phyloP scores from a whole-genome alignment of 2,113 vertebrate species.

The Pseudolaguvia tuberculata region DNA sequence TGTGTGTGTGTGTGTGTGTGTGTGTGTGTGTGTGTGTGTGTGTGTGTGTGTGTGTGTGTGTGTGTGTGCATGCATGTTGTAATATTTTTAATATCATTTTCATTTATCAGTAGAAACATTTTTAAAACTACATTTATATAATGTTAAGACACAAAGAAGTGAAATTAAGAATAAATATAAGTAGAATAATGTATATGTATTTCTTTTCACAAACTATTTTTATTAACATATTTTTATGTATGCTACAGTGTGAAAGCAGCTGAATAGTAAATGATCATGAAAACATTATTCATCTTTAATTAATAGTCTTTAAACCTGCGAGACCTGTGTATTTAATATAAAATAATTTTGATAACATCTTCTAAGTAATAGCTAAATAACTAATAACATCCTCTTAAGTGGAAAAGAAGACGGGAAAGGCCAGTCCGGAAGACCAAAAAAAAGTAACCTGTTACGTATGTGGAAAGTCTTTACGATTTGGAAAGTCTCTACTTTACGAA shows the following conservation, averaged over 20 bases:
- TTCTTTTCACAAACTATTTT: not conserved
- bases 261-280: not conserved
- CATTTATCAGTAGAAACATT: not conserved
- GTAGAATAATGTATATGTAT: not conserved
- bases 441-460: conserved; percentile 47
- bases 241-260: not conserved
- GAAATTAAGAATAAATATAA: not conserved
- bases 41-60: too few species aligned
- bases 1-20: too few species aligned
- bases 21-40: too few species aligned
- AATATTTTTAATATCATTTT: too few species aligned
- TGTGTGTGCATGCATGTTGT: too few species aligned
- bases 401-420: conserved; percentile 27
- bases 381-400: not conserved
- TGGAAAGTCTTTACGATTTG: conserved; percentile 42
- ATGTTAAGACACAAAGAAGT: too few species aligned
- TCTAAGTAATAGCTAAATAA: conserved; percentile 8
- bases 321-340: not conserved
- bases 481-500: not conserved
- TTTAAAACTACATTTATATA: not conserved
- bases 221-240: conserved; percentile 1
- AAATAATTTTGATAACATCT: too few species aligned
- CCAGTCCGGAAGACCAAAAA: conserved; percentile 41
- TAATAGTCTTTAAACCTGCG: not conserved
- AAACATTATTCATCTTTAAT: not conserved